Evolutionary conservation across 1,140 invertebrate species (phyloP).

Genomic region (Trypoxylus dichotomus): DNA sequence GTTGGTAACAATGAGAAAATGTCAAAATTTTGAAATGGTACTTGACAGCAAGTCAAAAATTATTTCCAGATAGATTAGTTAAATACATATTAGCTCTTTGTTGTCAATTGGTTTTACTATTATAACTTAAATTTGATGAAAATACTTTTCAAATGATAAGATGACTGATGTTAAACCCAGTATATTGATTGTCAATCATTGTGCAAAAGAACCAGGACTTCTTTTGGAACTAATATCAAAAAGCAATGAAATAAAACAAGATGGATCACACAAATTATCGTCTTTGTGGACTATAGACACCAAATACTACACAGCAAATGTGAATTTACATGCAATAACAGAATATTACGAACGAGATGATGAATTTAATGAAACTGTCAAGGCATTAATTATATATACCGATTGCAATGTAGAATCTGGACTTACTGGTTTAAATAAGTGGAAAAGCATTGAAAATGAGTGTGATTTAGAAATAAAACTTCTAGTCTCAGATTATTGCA

Average conservation of each 20-base stretch:
- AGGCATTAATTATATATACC: conserved; percentile 53
- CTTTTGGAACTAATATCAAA: conserved; percentile 50
- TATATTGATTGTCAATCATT: conserved; percentile 49
- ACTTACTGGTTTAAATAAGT: conserved; percentile 48
- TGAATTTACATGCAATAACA: conserved; percentile 51
- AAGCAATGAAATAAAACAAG: conserved; percentile 33
- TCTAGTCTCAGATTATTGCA: conserved; percentile 50
- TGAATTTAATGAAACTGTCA: conserved; percentile 45
- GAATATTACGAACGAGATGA: conserved; percentile 41
- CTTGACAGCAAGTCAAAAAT: no score
- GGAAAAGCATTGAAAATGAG: conserved; percentile 47
- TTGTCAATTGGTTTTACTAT: no score
- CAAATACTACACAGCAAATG: conserved; percentile 53
- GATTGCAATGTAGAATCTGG: conserved; percentile 50
- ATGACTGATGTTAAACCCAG: conserved; percentile 41
- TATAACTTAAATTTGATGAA: no score
- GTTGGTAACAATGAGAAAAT: no score
- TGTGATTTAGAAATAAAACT: conserved; percentile 52
- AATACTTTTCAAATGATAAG: background rate
- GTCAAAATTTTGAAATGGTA: no score
- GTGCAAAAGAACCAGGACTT: conserved; percentile 49
- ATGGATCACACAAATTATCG: conserved; percentile 35
- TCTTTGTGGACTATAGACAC: conserved; percentile 53
- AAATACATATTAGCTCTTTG: no score
- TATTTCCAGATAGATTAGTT: no score